Base-by-base conservation (phyloP, 1,140 invertebrate species). In the Drosophila navojoa region DNA sequence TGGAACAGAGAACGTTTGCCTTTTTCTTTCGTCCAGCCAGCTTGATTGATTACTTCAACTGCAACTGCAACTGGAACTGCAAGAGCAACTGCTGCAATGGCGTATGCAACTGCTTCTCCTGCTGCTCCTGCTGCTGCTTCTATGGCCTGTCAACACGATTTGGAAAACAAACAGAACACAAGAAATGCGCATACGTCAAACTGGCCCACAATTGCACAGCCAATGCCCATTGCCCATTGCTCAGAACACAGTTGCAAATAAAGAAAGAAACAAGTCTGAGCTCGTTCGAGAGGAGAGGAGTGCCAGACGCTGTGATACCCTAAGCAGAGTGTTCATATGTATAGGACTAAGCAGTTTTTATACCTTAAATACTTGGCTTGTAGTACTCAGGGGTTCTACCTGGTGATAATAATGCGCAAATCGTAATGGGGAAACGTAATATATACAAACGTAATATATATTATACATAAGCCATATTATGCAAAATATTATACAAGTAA, bases 141-240 rank as follows among this genome's bases (percentile, higher is more conserved):
- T 71, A 63, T 50, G 29, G 44, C 53, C 84, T 89, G 84, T 89
- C 84, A 89, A 89, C 84, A 89, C 77, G 74, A 80, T 76, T 89
- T 71, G 72, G 76, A 60, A 63, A 76, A 76, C 61, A 84, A 89
- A 87, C 70, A 75, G 76, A 72, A 66, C 50, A 66, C 55, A 44
- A 53, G 59, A 58, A 64, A 67, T 69, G 67, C 61, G 70, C 71
- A 87, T 81, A 76, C 77, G 79, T 77, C 84, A 82, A 84, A 74
- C 77, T 87, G 84, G 85, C 85, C 84, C 84, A 87, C 81, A 89
- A 89, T 84, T 79, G 82, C 76, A 77, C 72, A 77, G 59, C 38
- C 52, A 61, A 60, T 60, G 42, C 32, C 60, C 25, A 54, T 61
- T 42, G 57, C 19, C 32, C 42, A 45, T 7, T 45, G 42, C 32